Base-by-base conservation (phyloP, 2,797 vertebrate genomes). In the Notolabrus celidotus region DNA sequence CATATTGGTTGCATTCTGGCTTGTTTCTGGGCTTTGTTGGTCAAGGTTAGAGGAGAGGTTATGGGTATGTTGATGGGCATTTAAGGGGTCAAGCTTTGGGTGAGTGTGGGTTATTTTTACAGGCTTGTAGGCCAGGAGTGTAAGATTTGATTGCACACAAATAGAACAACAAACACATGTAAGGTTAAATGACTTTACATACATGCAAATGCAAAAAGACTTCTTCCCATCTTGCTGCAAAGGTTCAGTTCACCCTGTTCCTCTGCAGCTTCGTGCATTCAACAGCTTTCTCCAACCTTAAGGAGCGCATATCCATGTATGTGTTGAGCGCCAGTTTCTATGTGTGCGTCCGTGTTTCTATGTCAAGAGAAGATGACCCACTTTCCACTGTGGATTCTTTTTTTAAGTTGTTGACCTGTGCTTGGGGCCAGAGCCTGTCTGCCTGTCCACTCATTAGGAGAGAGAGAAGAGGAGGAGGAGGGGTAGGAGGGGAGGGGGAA, bases 361-460 rank as follows among this genome's bases (percentile, higher is more conserved):
- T 70, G 70, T 82, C 76, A 82, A 74, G 5, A 82, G 82, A 80
- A 78, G 76, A 86, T 92, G 90, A 90, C 91, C 91, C 91, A 94
- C 81, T 93, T 89, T 77, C 42, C 72, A 72, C 47, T 11, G 73
- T 87, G 77, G 74, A 79, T 83, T 78, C 65, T 80, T 85, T 85
- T 71, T 84, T 88, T 82, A 89, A 82, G 72, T 65, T 79, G 81
- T 84, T 87, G 83, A 89, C 80, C 80, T 79, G 79, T 69, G 83
- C 86, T 88, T 51, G 62, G 79, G 82, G 74, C 90, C 84, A 86
- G 79, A 81, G 80, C 79, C 58, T 81, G 86, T 83, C 73, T 74
- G 73, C 61, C 67, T 71, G 72, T 83, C 79, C 68, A 62, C 79
- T 86, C 77, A 82, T 83, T 82, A 80, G 62, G 36, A 71, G 54